Conservation (phyloP, 2,888 invertebrate species). For the Mythimna impura region DNA sequence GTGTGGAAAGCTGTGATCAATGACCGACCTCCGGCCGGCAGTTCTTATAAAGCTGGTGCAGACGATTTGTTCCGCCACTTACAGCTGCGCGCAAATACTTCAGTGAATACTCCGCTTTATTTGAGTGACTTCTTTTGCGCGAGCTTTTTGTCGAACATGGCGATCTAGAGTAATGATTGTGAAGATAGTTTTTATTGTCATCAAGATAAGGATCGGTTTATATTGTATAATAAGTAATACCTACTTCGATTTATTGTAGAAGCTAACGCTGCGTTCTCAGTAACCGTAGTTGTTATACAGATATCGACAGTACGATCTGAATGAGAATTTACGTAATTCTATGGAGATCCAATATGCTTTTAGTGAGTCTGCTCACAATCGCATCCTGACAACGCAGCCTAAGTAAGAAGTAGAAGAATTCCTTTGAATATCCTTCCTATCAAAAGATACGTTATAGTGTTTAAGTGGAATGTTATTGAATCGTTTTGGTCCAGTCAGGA, state of each 20-base stretch:
- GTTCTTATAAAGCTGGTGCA: slow-evolving; percentile 38
- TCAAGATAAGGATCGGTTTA: neutral
- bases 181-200: slow-evolving; percentile 17
- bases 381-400: too few species aligned
- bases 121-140: slow-evolving; percentile 12
- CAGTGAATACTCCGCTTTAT: slow-evolving; percentile 41
- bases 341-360: too few species aligned
- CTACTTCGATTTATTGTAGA: neutral
- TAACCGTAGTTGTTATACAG: too few species aligned
- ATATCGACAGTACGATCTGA: too few species aligned
- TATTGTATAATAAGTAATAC: neutral
- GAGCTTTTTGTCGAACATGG: slow-evolving; percentile 26
- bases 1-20: slow-evolving; percentile 19
- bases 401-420: too few species aligned
- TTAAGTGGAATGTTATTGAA: too few species aligned
- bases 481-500: too few species aligned
- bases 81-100: slow-evolving; percentile 45
- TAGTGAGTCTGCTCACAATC: too few species aligned
- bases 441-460: too few species aligned
- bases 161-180: slow-evolving; percentile 16
- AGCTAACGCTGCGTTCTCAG: neutral
- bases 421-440: too few species aligned
- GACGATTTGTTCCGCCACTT: slow-evolving; percentile 41
- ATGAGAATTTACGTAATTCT: too few species aligned
- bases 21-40: neutral